Evolutionary conservation across 2,888 invertebrate species (phyloP).

Genomic region (Hypselothyrea guttata): DNA sequence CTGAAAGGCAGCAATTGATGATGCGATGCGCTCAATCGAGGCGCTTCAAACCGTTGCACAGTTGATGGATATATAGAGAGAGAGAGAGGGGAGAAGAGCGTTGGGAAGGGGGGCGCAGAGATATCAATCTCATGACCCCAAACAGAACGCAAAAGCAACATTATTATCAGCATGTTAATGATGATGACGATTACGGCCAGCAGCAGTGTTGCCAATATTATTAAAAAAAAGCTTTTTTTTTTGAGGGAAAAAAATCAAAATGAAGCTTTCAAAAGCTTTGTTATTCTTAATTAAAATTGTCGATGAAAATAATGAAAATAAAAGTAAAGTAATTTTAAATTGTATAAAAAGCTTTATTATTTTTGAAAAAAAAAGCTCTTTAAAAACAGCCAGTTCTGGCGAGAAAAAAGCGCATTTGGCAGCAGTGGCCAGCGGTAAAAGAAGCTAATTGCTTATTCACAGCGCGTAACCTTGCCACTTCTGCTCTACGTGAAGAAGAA

Average conservation of each 20-base stretch:
- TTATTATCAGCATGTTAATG: constrained; percentile 13
- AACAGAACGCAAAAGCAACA: constrained; percentile 25
- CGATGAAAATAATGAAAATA: no score
- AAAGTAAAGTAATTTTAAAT: no score
- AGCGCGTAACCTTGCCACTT: constrained; percentile 73
- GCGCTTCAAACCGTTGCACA: constrained; percentile 26
- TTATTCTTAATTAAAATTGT: no score
- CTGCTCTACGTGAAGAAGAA: constrained; percentile 28
- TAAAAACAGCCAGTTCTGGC: no score
- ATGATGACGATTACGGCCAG: constrained; percentile 5
- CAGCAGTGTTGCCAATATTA: neutral
- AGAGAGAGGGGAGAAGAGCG: no score
- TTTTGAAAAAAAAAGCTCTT: no score
- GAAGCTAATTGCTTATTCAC: constrained; percentile 69
- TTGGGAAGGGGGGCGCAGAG: constrained; percentile 10
- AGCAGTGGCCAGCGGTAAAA: no score
- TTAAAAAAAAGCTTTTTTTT: constrained; percentile 27
- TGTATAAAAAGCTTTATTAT: no score
- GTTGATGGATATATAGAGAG: no score
- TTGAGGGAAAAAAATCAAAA: no score
- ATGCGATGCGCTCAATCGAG: constrained; percentile 6
- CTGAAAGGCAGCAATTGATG: constrained; percentile 5
- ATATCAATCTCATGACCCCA: constrained; percentile 59
- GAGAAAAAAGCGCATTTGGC: no score
- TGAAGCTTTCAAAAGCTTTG: no score